These are phyloP conservation scores for Ctenicera cuprea DNA, from an alignment of 2,888 invertebrate species.

Conservation along the genomic window DNA sequence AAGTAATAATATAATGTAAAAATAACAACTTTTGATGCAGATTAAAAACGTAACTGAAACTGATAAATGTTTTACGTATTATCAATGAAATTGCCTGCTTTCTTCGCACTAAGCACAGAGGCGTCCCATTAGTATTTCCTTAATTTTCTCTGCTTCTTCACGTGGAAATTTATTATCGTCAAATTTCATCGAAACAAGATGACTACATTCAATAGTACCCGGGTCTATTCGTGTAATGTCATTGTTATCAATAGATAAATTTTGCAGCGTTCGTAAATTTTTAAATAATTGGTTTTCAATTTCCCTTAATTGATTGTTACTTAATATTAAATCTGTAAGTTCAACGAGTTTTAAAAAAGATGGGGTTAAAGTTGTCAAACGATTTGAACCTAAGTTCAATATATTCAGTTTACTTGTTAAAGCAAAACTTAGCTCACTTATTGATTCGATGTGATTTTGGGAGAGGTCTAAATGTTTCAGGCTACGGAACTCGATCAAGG, in stretches of 20 bases:
- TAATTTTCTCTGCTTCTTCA: not conserved
- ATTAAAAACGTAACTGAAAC: too few species aligned
- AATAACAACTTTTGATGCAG: too few species aligned
- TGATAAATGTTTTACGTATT: too few species aligned
- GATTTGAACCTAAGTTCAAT: constrained; percentile 8
- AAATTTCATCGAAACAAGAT: not conserved
- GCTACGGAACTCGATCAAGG: constrained; percentile 30
- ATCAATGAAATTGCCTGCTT: too few species aligned
- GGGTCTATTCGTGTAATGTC: constrained; percentile 13
- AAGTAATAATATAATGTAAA: too few species aligned
- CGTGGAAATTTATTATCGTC: constrained; percentile 22
- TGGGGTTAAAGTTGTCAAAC: not conserved
- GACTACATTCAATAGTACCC: not conserved
- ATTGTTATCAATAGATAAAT: constrained; percentile 5
- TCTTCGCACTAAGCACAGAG: too few species aligned
- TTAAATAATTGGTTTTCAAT: constrained; percentile 7
- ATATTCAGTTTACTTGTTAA: not conserved
- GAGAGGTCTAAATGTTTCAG: constrained; percentile 21
- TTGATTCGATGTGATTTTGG: constrained; percentile 7
- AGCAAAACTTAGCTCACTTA: constrained; percentile 24
- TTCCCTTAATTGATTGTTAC: constrained; percentile 16
- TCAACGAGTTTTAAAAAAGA: not conserved
- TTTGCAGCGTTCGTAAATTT: not conserved
- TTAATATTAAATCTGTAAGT: constrained; percentile 7
- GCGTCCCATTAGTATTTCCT: not conserved